Conservation (phyloP, 2,888 invertebrate genomes). For the Diaperis boleti region DNA sequence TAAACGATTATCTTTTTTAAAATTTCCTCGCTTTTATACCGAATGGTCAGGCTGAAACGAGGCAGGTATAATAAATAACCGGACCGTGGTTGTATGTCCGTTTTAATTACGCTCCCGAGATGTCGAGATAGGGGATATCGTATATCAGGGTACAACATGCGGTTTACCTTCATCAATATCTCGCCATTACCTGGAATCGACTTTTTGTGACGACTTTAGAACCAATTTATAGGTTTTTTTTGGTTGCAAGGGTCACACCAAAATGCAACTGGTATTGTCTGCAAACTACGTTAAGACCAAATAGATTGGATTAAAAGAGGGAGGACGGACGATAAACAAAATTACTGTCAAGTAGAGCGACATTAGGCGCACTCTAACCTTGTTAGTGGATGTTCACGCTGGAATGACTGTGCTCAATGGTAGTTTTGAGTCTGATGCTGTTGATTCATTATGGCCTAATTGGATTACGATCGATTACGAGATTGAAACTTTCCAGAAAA, state of each 20-base stretch:
- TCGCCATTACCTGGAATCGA: conserved; percentile 15
- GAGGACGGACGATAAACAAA: conserved; percentile 50
- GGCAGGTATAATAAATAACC: conserved; percentile 61
- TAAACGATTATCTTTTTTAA: too few relatives aligned
- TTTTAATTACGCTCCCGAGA: conserved; percentile 65
- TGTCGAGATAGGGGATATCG: conserved; percentile 63
- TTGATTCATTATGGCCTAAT: conserved; percentile 43
- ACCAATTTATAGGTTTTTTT: conserved; percentile 16
- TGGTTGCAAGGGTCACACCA: conserved; percentile 33
- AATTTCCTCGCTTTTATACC: not conserved
- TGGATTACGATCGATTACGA: conserved; percentile 36
- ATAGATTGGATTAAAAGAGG: conserved; percentile 44
- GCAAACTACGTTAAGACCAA: conserved; percentile 40
- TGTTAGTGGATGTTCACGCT: conserved; percentile 33
- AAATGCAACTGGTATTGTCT: conserved; percentile 39
- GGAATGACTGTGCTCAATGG: conserved; percentile 27
- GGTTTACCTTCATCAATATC: conserved; percentile 39
- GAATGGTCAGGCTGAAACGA: conserved; percentile 1
- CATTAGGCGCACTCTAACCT: conserved; percentile 56
- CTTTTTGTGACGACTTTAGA: conserved; percentile 7
- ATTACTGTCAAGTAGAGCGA: conserved; percentile 64
- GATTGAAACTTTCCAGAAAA: not conserved
- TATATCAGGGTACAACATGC: conserved; percentile 55
- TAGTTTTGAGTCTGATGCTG: conserved; percentile 22
- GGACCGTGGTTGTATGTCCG: conserved; percentile 61